A percentile compares a stretch with the other conserved stretches of the same genome.
phyloP scores from a whole-genome alignment of 1,140 invertebrate genomes.

The Trinorchestia longiramus region DNA sequence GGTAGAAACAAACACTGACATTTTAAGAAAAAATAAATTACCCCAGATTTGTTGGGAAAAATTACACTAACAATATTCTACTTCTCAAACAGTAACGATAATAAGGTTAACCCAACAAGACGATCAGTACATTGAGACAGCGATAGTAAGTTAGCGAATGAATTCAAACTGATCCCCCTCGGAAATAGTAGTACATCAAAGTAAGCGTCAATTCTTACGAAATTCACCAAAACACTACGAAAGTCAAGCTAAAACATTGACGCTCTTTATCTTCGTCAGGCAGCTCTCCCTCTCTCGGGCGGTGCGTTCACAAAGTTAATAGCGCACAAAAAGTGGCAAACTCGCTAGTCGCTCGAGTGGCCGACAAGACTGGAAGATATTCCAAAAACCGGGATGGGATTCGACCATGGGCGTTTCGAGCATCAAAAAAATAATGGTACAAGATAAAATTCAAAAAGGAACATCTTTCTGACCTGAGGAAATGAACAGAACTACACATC shows the following conservation, averaged over 20 bases:
- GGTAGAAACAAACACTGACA: background rate
- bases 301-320: slow-evolving; percentile 14
- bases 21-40: background rate
- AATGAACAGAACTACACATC: background rate
- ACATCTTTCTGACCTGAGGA: background rate
- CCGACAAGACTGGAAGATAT: background rate
- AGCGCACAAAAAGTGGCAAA: background rate
- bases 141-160: too few species aligned
- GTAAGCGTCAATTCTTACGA: background rate
- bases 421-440: background rate
- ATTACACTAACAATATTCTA: too few species aligned
- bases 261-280: background rate
- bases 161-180: too few species aligned
- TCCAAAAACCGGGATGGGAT: background rate
- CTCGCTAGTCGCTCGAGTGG: background rate
- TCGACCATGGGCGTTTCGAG: background rate
- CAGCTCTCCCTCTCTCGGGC: background rate
- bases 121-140: too few species aligned
- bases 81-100: background rate
- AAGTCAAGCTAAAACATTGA: background rate
- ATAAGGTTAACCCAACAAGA: background rate
- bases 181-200: background rate
- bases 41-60: background rate
- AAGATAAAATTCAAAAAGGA: background rate
- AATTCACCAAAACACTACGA: background rate